phyloP scores from a whole-genome alignment of 2,888 invertebrate species.

The Scaptomyza cyrtandrae region DNA sequence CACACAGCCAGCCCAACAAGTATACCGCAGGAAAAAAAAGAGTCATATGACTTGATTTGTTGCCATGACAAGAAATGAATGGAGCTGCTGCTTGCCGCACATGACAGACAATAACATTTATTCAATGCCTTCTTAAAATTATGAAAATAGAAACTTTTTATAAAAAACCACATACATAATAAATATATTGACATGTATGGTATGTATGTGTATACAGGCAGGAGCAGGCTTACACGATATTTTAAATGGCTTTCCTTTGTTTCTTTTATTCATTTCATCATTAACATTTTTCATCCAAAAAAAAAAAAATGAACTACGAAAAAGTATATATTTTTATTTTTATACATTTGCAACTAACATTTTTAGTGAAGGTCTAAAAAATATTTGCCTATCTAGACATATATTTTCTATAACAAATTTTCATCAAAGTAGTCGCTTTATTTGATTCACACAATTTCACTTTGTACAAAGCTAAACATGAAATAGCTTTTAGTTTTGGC shows the following conservation, averaged over 20 bases:
- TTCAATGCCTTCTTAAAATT: slow-evolving; percentile 59
- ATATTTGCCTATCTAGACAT: too few species aligned
- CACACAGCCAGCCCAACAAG: background rate
- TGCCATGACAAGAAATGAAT: slow-evolving; percentile 56
- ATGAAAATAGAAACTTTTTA: slow-evolving; percentile 35
- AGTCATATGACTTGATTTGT: slow-evolving; percentile 43
- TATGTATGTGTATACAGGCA: background rate
- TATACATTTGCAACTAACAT: too few species aligned
- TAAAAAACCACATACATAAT: slow-evolving; percentile 8
- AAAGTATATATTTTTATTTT: too few species aligned
- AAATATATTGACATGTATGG: background rate
- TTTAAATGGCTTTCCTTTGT: slow-evolving; percentile 11
- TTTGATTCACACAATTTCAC: background rate
- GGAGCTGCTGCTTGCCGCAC: slow-evolving; percentile 49
- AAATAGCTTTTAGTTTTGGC: background rate
- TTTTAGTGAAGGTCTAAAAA: too few species aligned
- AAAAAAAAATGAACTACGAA: too few species aligned
- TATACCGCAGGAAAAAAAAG: background rate
- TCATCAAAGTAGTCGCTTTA: background rate
- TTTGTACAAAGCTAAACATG: background rate
- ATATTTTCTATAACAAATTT: background rate
- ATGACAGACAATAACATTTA: slow-evolving; percentile 73
- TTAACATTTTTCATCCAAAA: too few species aligned
- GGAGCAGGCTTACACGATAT: slow-evolving; percentile 6
- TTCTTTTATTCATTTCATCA: background rate